Evolutionary conservation across 2,113 vertebrate species (phyloP), one percentile per base, ranked within the genome.

Genomic region (Microcebus tavaratra): DNA sequence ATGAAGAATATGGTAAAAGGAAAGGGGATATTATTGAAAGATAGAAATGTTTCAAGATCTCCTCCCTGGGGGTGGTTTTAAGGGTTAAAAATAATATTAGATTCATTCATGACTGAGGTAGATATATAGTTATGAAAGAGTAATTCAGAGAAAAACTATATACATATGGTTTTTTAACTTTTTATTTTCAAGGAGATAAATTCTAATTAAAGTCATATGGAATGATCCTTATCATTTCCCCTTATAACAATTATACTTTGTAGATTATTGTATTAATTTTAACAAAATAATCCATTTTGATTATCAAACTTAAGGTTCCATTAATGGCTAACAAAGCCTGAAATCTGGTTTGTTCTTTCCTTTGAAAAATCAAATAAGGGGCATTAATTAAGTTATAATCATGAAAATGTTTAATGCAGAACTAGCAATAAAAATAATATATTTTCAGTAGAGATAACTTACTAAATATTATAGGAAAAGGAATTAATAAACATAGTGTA

Each of bases 211-310:
- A 67, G 6, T 80, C 61, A 90, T 76, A 61, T 86, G 11, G 6
- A 97, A 25, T 20, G 90, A 84, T 29, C 18, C 91, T 94, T 48
- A 92, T 27, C 5, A 42, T 78, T 96, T 96, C 14, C 20, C 10
- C 25, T 91, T 73, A 55, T 59, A n/a, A 11, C 21, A 87, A 84
- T 88, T 92, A 48, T 82, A 84, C 67, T 50, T 67, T 42, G 4
- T 39, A 36, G n/a, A n/a, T 80, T 45, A 80, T 39, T 92, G 4
- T 10, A 90, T 57, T 94, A 13, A n/a, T 95, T 97, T 57, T 48
- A 96, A n/a, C 10, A 61, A 90, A 94, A 81, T 86, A 29, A 94
- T 95, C 91, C 1, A 42, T 34, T 95, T 96, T 94, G 53, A 80
- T 88, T 87, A 89, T 89, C 61, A 96, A 29, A 70, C 90, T 98